A percentile compares a stretch with the other conserved stretches of the same genome.
Evolutionary conservation across 1,140 invertebrate species (phyloP).

Genomic region (Zaprionus camerounensis): DNA sequence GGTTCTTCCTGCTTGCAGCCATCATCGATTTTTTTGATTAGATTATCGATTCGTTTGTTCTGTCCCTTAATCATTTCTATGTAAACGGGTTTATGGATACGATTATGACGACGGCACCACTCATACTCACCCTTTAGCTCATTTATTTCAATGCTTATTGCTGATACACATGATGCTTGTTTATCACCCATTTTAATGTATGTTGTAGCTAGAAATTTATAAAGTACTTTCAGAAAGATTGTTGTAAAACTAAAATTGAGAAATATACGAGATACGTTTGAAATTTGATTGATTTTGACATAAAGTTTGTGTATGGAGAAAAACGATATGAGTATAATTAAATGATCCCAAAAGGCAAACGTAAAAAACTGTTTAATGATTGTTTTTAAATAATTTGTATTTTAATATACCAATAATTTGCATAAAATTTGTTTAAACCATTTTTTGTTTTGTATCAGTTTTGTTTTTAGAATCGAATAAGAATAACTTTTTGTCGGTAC

Average conservation of each 20-base stretch:
- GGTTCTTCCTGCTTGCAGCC: conserved; percentile 24
- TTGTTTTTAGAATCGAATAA: conserved; percentile 53
- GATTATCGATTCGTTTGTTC: conserved; percentile 48
- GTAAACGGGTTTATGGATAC: neutral
- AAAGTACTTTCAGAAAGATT: neutral
- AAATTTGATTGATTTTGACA: neutral
- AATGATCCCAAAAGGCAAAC: neutral
- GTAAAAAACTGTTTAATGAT: conserved; percentile 3
- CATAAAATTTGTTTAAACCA: conserved; percentile 45
- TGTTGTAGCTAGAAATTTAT: neutral
- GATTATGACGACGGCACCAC: neutral
- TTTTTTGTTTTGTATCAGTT: conserved; percentile 34
- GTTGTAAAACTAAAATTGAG: neutral
- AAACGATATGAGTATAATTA: neutral
- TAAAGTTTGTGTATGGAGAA: neutral
- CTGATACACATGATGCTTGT: too few relatives aligned
- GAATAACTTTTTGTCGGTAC: conserved; percentile 56
- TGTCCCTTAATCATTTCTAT: conserved; percentile 56
- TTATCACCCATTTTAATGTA: neutral
- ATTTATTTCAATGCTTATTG: conserved; percentile 26
- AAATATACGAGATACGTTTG: neutral
- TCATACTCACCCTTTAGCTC: conserved; percentile 47
- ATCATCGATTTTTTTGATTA: conserved; percentile 49
- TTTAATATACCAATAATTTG: conserved; percentile 55
- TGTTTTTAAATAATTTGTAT: conserved; percentile 24